Evolutionary conservation across 1,140 invertebrate genomes (phyloP), one percentile per base, ranked within the genome.

Genomic region (Leptopilina clavipes): DNA sequence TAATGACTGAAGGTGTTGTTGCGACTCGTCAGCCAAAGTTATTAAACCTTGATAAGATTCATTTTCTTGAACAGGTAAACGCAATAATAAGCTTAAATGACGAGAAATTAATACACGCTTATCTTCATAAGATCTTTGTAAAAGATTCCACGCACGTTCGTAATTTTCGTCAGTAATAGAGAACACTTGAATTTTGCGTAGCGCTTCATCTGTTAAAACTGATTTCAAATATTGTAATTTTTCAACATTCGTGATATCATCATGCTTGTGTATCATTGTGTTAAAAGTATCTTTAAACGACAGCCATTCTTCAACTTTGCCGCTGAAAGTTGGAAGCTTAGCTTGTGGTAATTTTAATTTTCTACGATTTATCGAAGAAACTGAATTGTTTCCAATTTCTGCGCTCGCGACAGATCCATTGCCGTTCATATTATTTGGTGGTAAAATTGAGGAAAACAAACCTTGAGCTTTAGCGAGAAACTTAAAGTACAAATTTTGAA

Each of bases 151-250:
- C 25, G 25, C 25, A 31, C 25, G 25, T 2, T 31, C 25, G 25
- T 72, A 72, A 72, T 72, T 72, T 19, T 72, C 71, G 2, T 72
- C 71, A 3, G 37, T 72, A 3, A 72, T 72, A 18, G 71, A 43
- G 3, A 72, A 72, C 2, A 10, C 44, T 45, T 45, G 44, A 45
- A 45, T 45, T 45, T 45, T 45, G 9, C 10, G 44, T 12, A 45
- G 17, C 7, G 71, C 71, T 72, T 72, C 71, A 12, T 52, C 71
- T 52, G 1, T 72, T 7, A 72, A 17, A 19, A 25, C 17, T 22
- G 43, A 72, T 72, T 45, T 45, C 8, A 10, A 45, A 10, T 45
- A 45, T 45, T 45, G 44, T 45, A 45, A 10, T 45, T 45, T 45
- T 72, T 31, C 25, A 31, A 31, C 25, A 31, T 31, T 31, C 5